Evolutionary conservation across 2,113 vertebrate genomes (phyloP), one percentile per base, ranked within the genome.

Genomic region (Neopipo cinnamomea): DNA sequence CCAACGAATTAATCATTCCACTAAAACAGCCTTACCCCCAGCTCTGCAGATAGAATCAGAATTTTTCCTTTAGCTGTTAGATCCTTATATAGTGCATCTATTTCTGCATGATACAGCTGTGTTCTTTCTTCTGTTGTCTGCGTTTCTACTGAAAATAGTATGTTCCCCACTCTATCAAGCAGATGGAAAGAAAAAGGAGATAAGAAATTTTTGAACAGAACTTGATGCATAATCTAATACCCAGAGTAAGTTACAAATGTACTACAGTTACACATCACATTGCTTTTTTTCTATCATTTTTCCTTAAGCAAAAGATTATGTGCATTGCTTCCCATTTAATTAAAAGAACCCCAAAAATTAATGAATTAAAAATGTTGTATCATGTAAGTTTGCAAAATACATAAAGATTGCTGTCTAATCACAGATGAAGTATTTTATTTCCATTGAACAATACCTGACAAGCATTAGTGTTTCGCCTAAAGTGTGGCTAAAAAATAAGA

Each of bases 111-210:
- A 96, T 99, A 99, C 85, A 99, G 97, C 96, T 99, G 99, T 17
- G 99, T 99, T 95, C 99, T 98, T 93, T 99, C 99, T 77, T 99
- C 99, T 71, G 99, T 99, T 24, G 99, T 99, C 97, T 99, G 99
- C 6, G 99, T 99, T 97, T 99, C 99, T 74, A 99, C 98, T 3
- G 99, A 99, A 97, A 99, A 99, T 16, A 99, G 42, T 98, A 99
- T 99, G 96, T 99, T 99, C 42, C 99, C 99, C 97, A 99, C 98
- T 94, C 99, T 99, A 56, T 95, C 90, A 90, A 50, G 85, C 20
- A 53, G 77, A 85, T 47, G 4, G 70, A 59, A 66, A 18, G 92
- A 58, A 81, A 89, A 73, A 52, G 27, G 11, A 88, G 17, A 24
- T 65, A 78, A 77, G 50, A 87, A 4, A 10, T 42, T 75, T 88